Base-by-base conservation (phyloP, 2,113 vertebrate genomes). In the Piaya cayana region DNA sequence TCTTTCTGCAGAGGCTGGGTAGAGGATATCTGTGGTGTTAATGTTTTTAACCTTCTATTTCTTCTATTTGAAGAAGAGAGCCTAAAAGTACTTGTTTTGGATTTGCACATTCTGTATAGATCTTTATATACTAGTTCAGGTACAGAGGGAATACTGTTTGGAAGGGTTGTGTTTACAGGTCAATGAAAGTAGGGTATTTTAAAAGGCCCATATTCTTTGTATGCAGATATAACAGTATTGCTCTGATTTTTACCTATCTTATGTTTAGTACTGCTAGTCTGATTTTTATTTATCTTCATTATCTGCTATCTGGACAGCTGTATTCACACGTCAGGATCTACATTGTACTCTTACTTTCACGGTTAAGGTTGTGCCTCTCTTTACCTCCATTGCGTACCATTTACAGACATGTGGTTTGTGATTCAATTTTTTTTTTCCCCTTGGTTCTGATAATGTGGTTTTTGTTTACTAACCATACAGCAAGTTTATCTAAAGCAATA, bases 11-110 rank as follows among this genome's bases (percentile, higher is more conserved):
- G 75, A 81, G 65, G 34, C 63, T 93, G 64, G 72, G 63, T 74
- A 75, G 94, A 81, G 65, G 91, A 81, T 68, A 58, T 96, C 86
- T 93, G 69, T 82, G 88, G 45, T 94, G 75, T 70, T 82, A 53
- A 81, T 83, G 68, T 94, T 97, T 90, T 87, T 76, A 88, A 92
- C 62, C 17, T 86, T 91, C 71, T 93, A 96, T 95, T 96, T 96
- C 91, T 97, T 93, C 92, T 96, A 17, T 96, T 96, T 94, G 86
- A 95, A 97, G 95, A 89, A 92, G 90, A 97, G 94, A 95, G 25
- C 22, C 39, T 95, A 94, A 88, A 90, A 89, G 52, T 88, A 76
- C 82, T 88, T 91, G 60, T 3, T 62, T 27, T 88, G 84, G 75
- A 58, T 96, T 96, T 97, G 93, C 94, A 95, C 88, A 95, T 96